Conservation (phyloP, 2,888 invertebrate species). For the Acronicta psi region DNA sequence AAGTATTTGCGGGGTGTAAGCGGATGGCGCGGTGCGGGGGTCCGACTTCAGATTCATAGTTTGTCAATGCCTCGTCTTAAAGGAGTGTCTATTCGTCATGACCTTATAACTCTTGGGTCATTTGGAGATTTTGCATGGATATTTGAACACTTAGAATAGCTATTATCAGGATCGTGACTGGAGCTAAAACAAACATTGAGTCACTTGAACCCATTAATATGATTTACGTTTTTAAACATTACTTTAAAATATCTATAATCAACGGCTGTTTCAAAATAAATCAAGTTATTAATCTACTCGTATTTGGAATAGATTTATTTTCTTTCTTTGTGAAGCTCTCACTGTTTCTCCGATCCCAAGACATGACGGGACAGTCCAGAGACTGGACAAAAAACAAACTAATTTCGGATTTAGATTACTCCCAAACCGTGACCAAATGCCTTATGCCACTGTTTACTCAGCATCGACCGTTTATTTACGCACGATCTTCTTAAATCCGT, state of each 20-base stretch:
- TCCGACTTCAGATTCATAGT: no score
- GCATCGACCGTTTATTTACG: conserved; percentile 80
- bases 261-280: not conserved
- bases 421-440: conserved; percentile 75
- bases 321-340: conserved; percentile 47
- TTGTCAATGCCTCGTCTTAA: no score
- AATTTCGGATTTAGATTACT: conserved; percentile 83
- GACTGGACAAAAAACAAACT: conserved; percentile 82
- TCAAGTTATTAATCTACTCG: not conserved
- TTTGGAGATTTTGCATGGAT: conserved; percentile 1
- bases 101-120: conserved; percentile 14
- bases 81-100: conserved; percentile 20
- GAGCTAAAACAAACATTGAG: conserved; percentile 5
- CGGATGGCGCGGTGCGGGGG: no score
- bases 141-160: conserved; percentile 20
- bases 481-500: conserved; percentile 78
- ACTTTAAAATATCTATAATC: no score
- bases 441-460: conserved; percentile 80
- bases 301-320: conserved; percentile 1
- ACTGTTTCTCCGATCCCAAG: conserved; percentile 63
- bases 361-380: conserved; percentile 74
- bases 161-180: conserved; percentile 7
- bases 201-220: conserved; percentile 1
- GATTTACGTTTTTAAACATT: no score
- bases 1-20: no score